Base-by-base conservation (phyloP, 2,113 vertebrate genomes). In the Ovibos moschatus region DNA sequence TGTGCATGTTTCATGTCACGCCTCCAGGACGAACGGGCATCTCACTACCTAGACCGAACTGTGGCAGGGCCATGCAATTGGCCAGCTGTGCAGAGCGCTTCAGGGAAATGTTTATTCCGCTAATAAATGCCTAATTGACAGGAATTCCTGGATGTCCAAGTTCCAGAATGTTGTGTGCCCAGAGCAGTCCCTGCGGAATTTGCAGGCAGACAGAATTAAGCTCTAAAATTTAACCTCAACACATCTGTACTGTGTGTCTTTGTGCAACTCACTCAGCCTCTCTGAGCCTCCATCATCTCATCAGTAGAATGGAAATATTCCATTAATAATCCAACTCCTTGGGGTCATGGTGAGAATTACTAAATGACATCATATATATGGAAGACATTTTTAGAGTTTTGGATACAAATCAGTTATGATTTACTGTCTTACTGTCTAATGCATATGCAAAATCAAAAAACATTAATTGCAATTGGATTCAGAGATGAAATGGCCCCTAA, bases 121-220 rank as follows among this genome's bases (percentile, higher is more conserved):
- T 60, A 95, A 93, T 30, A 95, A 97, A 91, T 40, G 86, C 53
- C 94, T 94, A 30, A 95, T n/a, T 83, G 78, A 92, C 76, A 53
- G 90, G 91, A 95, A 96, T 71, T 97, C 94, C 92, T 95, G 88
- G 89, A 57, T 0, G 6, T 43, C 55, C 33, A 84, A 43, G 71
- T 96, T 89, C 91, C 87, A 30, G 89, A 92, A 81, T 36, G 28
- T 23, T 43, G n/a, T 79, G 85, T 67, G 71, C 88, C 88, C 82
- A 23, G 55, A 57, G 64, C 50, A 40, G 88, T 33, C 23, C 28
- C 58, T 13, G 36, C 0, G 0, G 90, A 51, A 51, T 58, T 23
- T 87, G 76, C 79, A 28, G 1, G 14, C 51, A 89, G 30, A 74
- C 17, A 67, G 53, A 96, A 82, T 33, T 25, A 51, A 5, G 43